Evolutionary conservation across 2,113 vertebrate genomes (phyloP), one percentile per base, ranked within the genome.

Genomic region (Otus sunia): DNA sequence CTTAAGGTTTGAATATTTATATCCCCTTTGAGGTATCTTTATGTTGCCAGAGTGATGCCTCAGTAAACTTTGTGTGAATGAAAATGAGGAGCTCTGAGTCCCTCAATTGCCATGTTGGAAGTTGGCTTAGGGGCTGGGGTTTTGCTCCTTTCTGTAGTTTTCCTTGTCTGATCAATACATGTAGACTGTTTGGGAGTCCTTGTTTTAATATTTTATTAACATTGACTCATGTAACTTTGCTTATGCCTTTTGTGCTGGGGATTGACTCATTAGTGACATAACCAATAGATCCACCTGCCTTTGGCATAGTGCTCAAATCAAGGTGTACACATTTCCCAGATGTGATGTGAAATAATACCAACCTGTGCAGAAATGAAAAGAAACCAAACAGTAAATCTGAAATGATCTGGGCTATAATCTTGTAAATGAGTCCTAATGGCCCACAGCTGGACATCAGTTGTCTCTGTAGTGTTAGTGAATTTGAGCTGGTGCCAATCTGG

Each of bases 1-100:
- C 39, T 92, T 87, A 76, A 85, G 49, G 30, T 88, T 76, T 91
- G 73, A 91, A 82, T 95, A 96, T 95, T 92, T 96, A 86, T 92
- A 90, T 74, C 8, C 37, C 47, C 72, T 86, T 74, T 49, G 88
- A 81, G 92, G 55, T 92, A 86, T 60, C 59, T 88, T 89, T 66
- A 72, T 52, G 47, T 87, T 87, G 43, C 39, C 45, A 69, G 73
- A 90, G 66, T 21, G 45, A 82, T 89, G 69, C 76, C 71, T 93
- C 58, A 55, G 79, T 91, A 96, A 87, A 39, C 79, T 94, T 79
- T 56, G 30, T 66, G 45, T 50, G 55, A 87, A 58, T 53, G 86
- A 79, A 69, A 91, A 68, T 20, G 49, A 85, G 64, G 53, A 92
- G 14, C 49, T 76, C 32, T 0, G 1, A 56, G 58, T 75, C 41